Percentiles rank a stretch among this genome's conserved stretches.
Conservation (phyloP, 2,888 invertebrate species). For the Globia sparganii region DNA sequence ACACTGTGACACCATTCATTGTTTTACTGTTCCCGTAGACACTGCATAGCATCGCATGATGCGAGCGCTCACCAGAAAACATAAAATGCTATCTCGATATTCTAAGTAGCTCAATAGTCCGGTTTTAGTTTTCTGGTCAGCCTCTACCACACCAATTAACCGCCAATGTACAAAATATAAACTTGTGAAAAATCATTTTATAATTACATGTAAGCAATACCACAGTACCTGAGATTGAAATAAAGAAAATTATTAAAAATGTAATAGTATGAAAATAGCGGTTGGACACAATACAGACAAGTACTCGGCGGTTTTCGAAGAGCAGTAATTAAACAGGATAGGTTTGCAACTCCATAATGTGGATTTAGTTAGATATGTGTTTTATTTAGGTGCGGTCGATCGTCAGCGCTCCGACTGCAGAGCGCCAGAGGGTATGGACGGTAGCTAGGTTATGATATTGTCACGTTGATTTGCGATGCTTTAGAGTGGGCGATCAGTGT, state of each 20-base stretch:
- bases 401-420: constrained; percentile 31
- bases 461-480: constrained; percentile 50
- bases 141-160: constrained; percentile 72
- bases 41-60: constrained; percentile 65
- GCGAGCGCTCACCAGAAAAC: constrained; percentile 51
- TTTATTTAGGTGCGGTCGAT: constrained; percentile 67
- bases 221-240: constrained; percentile 87
- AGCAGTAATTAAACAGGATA: constrained; percentile 69
- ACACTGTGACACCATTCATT: constrained; percentile 72
- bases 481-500: constrained; percentile 25
- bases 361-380: constrained; percentile 67
- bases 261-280: constrained; percentile 85
- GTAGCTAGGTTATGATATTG: constrained; percentile 21
- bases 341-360: constrained; percentile 68
- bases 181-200: constrained; percentile 76
- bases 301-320: constrained; percentile 74
- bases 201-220: constrained; percentile 89
- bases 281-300: constrained; percentile 73
- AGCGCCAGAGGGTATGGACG: neutral
- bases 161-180: constrained; percentile 77
- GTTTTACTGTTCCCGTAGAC: constrained; percentile 73
- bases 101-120: constrained; percentile 36
- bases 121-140: constrained; percentile 65
- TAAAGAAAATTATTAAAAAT: constrained; percentile 77
- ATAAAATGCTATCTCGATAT: constrained; percentile 30